phyloP scores from a whole-genome alignment of 64 coral and sea anemone species.

The Dendronephthya gigantea region DNA sequence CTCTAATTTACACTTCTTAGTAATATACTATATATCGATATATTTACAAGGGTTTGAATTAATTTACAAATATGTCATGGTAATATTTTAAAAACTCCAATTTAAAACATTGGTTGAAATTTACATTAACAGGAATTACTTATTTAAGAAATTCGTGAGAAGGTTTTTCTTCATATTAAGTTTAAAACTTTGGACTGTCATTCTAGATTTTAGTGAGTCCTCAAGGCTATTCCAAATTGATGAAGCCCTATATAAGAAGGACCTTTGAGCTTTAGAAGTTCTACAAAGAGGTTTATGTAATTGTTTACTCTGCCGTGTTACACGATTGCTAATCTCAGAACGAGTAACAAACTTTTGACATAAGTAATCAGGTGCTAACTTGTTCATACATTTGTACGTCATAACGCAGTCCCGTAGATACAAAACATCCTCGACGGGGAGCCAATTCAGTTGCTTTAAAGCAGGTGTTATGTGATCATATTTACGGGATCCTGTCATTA shows the following conservation, averaged over 20 bases:
- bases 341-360: no score
- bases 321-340: no score
- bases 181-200: no score
- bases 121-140: neutral
- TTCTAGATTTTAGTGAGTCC: no score
- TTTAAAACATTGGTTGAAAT: neutral
- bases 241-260: no score
- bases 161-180: neutral
- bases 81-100: neutral
- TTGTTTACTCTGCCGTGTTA: no score
- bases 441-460: constrained; percentile 9
- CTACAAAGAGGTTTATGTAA: no score
- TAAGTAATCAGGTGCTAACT: no score
- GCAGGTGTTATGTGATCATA: neutral
- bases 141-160: neutral
- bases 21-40: neutral
- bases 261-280: no score
- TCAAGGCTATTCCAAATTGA: no score
- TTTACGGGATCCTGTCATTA: neutral
- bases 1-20: neutral
- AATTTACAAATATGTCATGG: neutral
- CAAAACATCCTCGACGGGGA: neutral
- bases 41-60: neutral
- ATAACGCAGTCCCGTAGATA: no score
- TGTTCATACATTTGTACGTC: no score